Conservation (phyloP, 2,113 vertebrate genomes). For the Scalopus aquaticus region DNA sequence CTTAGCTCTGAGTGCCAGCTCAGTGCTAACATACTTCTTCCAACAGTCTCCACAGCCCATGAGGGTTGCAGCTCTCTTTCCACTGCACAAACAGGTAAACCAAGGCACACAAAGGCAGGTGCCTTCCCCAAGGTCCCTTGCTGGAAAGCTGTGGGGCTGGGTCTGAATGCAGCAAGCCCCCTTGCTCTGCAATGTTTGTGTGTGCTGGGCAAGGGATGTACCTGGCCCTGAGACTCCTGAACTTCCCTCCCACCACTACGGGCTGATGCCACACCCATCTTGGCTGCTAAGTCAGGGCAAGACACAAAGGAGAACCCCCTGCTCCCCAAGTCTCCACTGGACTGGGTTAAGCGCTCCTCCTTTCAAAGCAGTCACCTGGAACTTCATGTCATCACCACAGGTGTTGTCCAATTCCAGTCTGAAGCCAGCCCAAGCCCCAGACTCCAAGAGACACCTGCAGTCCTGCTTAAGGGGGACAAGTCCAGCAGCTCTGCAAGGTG, state of each 20-base stretch:
- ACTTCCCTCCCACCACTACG: fast-evolving
- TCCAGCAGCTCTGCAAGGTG: background rate
- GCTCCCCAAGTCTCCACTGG: background rate
- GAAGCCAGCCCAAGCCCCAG: conserved; percentile 23
- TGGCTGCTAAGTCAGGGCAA: background rate
- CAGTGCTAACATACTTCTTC: background rate
- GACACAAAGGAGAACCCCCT: background rate
- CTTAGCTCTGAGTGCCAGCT: background rate
- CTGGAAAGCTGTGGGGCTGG: background rate
- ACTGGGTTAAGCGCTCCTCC: background rate
- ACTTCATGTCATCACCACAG: background rate
- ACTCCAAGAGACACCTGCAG: background rate
- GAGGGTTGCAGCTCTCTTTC: background rate
- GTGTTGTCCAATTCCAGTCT: background rate
- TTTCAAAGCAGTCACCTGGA: background rate
- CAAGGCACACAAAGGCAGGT: background rate
- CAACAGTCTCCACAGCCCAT: fast-evolving
- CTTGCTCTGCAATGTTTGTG: background rate
- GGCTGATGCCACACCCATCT: no score
- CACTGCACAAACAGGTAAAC: background rate
- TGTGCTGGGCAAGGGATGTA: fast-evolving
- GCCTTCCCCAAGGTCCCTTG: background rate
- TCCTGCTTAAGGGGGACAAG: background rate
- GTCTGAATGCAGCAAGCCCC: background rate
- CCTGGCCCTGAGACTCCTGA: background rate